These are phyloP conservation scores for Avahi laniger DNA, from an alignment of 2,797 vertebrate genomes.

Conservation along the genomic window DNA sequence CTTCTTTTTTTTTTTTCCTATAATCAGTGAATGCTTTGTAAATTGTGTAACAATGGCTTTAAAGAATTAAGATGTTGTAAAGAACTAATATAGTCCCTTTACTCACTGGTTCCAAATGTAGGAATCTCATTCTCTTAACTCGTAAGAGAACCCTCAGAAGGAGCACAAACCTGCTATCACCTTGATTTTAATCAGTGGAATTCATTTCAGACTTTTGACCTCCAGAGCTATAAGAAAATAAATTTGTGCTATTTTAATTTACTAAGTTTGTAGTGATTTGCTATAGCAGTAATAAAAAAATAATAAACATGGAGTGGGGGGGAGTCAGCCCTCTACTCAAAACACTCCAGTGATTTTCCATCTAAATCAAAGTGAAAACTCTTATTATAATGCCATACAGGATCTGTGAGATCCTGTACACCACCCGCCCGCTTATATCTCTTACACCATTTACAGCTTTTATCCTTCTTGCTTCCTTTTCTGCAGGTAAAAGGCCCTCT, in stretches of 20 bases:
- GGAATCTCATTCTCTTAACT: not conserved
- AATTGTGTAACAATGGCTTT: not conserved
- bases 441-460: not conserved
- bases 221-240: not conserved
- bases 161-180: not conserved
- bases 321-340: not conserved
- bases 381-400: no score
- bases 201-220: not conserved
- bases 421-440: not conserved
- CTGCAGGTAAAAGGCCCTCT: not conserved
- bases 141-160: not conserved
- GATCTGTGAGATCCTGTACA: no score
- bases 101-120: not conserved
- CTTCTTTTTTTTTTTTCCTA: not conserved
- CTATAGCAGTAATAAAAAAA: not conserved
- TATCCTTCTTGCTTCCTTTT: not conserved
- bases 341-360: not conserved
- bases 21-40: not conserved
- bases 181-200: not conserved
- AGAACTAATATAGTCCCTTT: not conserved
- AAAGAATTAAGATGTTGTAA: slow-evolving; percentile 19
- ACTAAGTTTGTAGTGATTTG: not conserved
- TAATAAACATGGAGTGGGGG: not conserved
- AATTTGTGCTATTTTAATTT: not conserved
- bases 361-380: not conserved